Percentiles rank a stretch among this genome's conserved stretches.
These are phyloP conservation scores for Coelopa frigida DNA, from an alignment of 1,140 invertebrate species.

Conservation along the genomic window DNA sequence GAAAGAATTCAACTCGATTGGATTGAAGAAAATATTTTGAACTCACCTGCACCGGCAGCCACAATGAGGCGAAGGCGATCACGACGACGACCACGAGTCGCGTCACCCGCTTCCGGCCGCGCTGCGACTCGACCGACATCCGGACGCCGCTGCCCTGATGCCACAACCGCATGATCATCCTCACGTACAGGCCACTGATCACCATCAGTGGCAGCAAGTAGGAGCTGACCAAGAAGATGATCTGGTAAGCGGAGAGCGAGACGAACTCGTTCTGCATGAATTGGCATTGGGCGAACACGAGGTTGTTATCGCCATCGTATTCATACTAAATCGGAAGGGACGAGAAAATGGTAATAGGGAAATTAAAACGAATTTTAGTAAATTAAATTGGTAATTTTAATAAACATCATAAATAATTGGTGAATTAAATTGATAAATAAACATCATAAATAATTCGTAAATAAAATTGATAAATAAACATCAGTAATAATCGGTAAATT, in stretches of 20 bases:
- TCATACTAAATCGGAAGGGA: no score
- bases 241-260: conserved; percentile 23
- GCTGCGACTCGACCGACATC: conserved; percentile 55
- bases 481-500: no score
- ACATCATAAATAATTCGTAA: no score
- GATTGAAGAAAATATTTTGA: not conserved
- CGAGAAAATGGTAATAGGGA: no score
- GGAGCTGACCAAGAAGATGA: conserved; percentile 42
- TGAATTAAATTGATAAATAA: no score
- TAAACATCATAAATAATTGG: no score
- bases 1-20: not conserved
- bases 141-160: conserved; percentile 66
- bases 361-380: no score
- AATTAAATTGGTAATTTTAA: no score
- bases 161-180: conserved; percentile 85
- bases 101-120: conserved; percentile 85
- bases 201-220: conserved; percentile 76
- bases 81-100: conserved; percentile 90
- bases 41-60: conserved; percentile 86
- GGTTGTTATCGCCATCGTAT: no score
- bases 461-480: no score
- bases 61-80: conserved; percentile 89
- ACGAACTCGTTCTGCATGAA: conserved; percentile 15
- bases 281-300: conserved; percentile 7
- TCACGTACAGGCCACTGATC: conserved; percentile 82